Base-by-base conservation (phyloP, 2,797 vertebrate genomes). In the Mus spretus region DNA sequence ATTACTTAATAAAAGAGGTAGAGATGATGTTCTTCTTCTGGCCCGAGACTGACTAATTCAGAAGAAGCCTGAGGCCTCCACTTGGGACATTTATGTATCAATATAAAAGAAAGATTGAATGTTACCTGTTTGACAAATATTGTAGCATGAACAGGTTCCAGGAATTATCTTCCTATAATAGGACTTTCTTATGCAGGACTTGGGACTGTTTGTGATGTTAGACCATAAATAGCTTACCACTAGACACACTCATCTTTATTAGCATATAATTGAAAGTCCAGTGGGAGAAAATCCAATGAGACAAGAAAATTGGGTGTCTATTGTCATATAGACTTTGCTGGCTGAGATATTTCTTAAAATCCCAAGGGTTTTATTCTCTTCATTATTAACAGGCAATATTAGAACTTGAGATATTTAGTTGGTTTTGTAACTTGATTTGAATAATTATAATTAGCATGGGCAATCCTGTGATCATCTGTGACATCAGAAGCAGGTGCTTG, bases 291-390 rank as follows among this genome's bases (percentile, higher is more conserved):
- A 93, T 57, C 81, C 92, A 95, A 0, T 6, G 82, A 94, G 81
- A 89, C 0, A 31, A 95, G 85, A 93, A 85, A 96, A 93, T 93
- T 89, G 75, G 5, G 15, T 81, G 28, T 91, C 81, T 88, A 55
- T 61, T 37, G 44, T 89, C 72, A 55, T 19, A 55, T 6, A 34
- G 19, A 47, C 31, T 44, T 22, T 10, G 80, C 26, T 84, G 40
- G 6, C 80, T 70, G 63, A 83, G 80, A 61, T 72, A 47, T 0
- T 96, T 14, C 79, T 44, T 65, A 83, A 82, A 22, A 82, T 93
- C 91, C 83, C 91, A 89, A 10, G 91, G 85, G 94, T 55, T 95
- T 92, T 85, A 31, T 84, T 61, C 37, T 95, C 24, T 19, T 95
- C 34, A 37, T 92, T 90, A 78, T 81, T 85, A 81, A 20, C 44